Base-by-base conservation (phyloP, 2,113 vertebrate species). In the Caranx ignobilis region DNA sequence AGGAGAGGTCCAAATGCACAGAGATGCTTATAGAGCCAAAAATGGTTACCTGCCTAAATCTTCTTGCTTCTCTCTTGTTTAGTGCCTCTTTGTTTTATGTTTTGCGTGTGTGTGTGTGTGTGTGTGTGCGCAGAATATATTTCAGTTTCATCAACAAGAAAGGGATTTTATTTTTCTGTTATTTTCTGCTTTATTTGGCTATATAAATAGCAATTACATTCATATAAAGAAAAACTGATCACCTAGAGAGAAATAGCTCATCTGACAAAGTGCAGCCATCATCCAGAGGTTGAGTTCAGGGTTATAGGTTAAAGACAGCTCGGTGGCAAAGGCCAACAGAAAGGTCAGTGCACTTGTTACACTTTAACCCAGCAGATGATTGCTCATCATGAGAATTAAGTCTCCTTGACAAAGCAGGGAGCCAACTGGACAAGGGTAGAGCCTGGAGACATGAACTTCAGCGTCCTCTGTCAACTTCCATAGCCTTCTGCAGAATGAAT, bases 361-460 rank as follows among this genome's bases (percentile, higher is more conserved):
- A 75, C 87, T 88, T 77, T 87, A 77, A 87, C 65, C 73, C 43
- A 18, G 6, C 82, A 75, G 89, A 89, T 91, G 86, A 92, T 91
- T 87, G 80, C 75, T 85, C 75, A 88, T 90, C 85, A 50, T 63
- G 65, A 80, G 83, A 85, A 93, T 94, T 93, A 91, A 85, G 82
- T 90, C 76, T 85, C 81, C 83, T 76, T 74, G 76, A 80, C 80
- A 83, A 82, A 87, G 32, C 77, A 66, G 74, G 62, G 67, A 87
- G 86, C 13, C 55, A 76, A 84, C 74, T 71, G 87, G 75, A 88
- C 86, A 83, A 82, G 84, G 77, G 84, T 79, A 88, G 84, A 76
- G 84, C 87, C 79, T 37, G 77, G 85, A 86, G 84, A 86, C 63
- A 67, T 83, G 79, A 90, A 90, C 79, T 83, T 87, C 69, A 81